phyloP scores from a whole-genome alignment of 2,888 invertebrate genomes.

The Tillus elongatus region DNA sequence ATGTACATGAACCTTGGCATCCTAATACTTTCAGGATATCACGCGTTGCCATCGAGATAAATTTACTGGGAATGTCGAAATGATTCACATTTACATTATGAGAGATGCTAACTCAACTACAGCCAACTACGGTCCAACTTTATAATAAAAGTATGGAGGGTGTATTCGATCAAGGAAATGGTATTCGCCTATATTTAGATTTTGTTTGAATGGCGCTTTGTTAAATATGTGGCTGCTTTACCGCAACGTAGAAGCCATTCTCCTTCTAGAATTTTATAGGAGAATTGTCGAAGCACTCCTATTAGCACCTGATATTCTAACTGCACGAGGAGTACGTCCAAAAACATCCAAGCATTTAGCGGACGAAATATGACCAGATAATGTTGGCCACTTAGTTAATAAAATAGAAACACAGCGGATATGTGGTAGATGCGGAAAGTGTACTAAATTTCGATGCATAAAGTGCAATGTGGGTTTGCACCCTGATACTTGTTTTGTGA shows the following conservation, averaged over 20 bases:
- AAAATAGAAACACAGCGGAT: conserved; percentile 6
- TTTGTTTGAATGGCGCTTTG: conserved; percentile 3
- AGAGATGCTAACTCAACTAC: no score
- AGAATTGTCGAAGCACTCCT: conserved; percentile 5
- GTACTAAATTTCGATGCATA: conserved; percentile 5
- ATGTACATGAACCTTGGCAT: no score
- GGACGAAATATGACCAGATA: neutral
- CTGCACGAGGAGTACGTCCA: neutral
- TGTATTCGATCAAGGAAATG: no score
- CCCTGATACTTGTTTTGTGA: conserved; percentile 1
- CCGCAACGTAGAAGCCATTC: neutral
- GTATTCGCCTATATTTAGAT: conserved; percentile 4
- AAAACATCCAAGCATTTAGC: neutral
- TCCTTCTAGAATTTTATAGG: no score
- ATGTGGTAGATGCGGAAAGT: conserved; percentile 3
- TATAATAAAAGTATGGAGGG: no score
- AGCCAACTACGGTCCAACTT: no score
- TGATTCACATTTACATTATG: no score
- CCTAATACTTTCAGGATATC: no score
- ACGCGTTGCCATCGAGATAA: no score
- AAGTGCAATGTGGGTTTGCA: conserved; percentile 4
- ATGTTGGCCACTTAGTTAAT: neutral
- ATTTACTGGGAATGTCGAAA: no score
- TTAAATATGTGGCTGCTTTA: conserved; percentile 2
- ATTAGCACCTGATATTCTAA: conserved; percentile 3